phyloP scores from a whole-genome alignment of 2,797 vertebrate species.

The Mycteria americana region DNA sequence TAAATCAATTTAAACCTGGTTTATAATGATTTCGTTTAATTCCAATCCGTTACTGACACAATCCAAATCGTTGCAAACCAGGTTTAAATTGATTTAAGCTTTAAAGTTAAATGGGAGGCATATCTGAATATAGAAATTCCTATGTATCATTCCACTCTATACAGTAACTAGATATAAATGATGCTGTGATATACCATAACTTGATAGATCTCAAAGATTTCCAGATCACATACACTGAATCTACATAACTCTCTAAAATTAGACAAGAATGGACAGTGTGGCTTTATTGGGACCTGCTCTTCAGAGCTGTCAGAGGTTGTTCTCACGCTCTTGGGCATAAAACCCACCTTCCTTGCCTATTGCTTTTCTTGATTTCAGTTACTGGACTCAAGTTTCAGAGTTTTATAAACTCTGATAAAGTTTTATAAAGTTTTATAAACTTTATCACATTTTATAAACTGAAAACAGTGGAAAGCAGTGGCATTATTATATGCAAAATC shows the following conservation, averaged over 20 bases:
- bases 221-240: background rate
- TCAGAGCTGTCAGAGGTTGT: background rate
- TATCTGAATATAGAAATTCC: constrained; percentile 13
- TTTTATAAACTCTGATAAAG: too few species aligned
- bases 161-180: constrained; percentile 1
- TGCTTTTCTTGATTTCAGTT: background rate
- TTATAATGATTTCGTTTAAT: constrained; percentile 56
- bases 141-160: background rate
- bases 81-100: constrained; percentile 61
- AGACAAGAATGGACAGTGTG: background rate
- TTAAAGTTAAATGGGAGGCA: constrained; percentile 45
- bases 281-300: background rate
- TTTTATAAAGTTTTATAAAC: too few species aligned
- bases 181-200: background rate
- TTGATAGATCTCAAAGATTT: background rate
- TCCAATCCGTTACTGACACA: constrained; percentile 16
- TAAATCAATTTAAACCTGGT: constrained; percentile 58
- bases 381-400: background rate
- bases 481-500: background rate
- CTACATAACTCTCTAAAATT: background rate
- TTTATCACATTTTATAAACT: background rate
- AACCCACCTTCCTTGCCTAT: background rate
- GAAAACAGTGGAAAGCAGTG: background rate
- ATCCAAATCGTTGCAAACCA: constrained; percentile 2
- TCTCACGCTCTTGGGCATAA: background rate